Evolutionary conservation across 1,140 invertebrate species (phyloP).

Genomic region (Musca domestica): DNA sequence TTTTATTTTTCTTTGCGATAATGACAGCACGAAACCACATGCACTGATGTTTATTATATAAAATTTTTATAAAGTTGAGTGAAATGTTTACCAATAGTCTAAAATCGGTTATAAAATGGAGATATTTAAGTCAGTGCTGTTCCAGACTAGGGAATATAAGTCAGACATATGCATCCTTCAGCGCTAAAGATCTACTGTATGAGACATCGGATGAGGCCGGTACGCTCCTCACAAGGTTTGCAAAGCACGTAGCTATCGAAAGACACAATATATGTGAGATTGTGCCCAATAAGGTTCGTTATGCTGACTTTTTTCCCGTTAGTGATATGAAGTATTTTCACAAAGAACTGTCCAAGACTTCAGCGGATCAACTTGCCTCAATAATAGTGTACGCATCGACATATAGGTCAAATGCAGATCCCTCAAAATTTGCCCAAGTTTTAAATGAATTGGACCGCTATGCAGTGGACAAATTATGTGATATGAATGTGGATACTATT

Average conservation of each 20-base stretch:
- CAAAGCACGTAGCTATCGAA: constrained; percentile 48
- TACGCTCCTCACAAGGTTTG: constrained; percentile 41
- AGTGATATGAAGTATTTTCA: constrained; percentile 41
- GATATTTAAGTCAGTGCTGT: too few species aligned
- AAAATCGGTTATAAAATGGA: too few species aligned
- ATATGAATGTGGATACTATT: constrained; percentile 40
- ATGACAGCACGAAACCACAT: too few species aligned
- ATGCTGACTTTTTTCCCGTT: constrained; percentile 47
- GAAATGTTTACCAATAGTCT: too few species aligned
- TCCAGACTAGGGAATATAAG: too few species aligned
- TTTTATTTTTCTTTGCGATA: too few species aligned
- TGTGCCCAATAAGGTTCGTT: constrained; percentile 38
- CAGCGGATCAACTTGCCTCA: constrained; percentile 36
- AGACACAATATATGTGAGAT: constrained; percentile 35
- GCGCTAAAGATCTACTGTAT: constrained; percentile 36
- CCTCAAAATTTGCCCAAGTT: constrained; percentile 37
- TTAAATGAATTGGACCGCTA: constrained; percentile 40
- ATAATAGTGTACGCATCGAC: constrained; percentile 44
- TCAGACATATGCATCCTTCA: constrained; percentile 38
- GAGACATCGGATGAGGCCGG: constrained; percentile 40
- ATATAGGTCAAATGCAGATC: constrained; percentile 43
- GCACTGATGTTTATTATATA: too few species aligned
- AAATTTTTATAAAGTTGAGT: too few species aligned
- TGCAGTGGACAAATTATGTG: constrained; percentile 28
- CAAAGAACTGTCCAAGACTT: constrained; percentile 32